A percentile compares a stretch with the other conserved stretches of the same genome.
Evolutionary conservation across 2,113 vertebrate species (phyloP).

Genomic region (Pelodiscus sinensis): DNA sequence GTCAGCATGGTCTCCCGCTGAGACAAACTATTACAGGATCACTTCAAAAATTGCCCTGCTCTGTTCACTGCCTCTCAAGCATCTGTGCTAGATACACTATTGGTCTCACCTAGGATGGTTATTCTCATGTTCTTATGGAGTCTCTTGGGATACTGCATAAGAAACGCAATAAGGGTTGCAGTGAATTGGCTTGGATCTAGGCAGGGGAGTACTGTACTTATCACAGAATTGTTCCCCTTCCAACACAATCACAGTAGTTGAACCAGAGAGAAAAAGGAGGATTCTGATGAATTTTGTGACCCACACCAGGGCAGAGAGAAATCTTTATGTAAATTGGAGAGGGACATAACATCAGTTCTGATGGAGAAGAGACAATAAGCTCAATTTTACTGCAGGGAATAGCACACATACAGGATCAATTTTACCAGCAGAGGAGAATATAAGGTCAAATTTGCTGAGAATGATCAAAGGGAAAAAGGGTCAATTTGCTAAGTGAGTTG

Average conservation of each 20-base stretch:
- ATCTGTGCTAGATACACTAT: neutral
- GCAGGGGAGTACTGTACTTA: neutral
- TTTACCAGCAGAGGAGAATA: neutral
- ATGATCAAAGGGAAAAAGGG: neutral
- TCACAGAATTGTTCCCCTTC: neutral
- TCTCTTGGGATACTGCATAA: neutral
- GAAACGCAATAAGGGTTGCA: neutral
- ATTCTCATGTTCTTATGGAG: neutral
- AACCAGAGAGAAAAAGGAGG: neutral
- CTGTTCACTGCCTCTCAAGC: neutral
- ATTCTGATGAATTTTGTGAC: constrained; percentile 21
- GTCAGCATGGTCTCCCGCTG: too few species aligned
- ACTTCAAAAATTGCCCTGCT: neutral
- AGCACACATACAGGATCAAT: neutral
- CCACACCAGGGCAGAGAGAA: constrained; percentile 51
- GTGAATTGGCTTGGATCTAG: neutral
- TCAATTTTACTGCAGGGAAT: neutral
- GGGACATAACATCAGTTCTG: neutral
- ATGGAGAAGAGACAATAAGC: constrained; percentile 6
- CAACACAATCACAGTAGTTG: neutral
- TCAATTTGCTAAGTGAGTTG: neutral
- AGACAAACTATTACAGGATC: neutral
- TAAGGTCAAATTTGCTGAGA: neutral
- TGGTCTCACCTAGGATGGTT: neutral
- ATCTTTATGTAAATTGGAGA: neutral